Conservation (phyloP, 2,797 vertebrate genomes). For the Acomys russatus region DNA sequence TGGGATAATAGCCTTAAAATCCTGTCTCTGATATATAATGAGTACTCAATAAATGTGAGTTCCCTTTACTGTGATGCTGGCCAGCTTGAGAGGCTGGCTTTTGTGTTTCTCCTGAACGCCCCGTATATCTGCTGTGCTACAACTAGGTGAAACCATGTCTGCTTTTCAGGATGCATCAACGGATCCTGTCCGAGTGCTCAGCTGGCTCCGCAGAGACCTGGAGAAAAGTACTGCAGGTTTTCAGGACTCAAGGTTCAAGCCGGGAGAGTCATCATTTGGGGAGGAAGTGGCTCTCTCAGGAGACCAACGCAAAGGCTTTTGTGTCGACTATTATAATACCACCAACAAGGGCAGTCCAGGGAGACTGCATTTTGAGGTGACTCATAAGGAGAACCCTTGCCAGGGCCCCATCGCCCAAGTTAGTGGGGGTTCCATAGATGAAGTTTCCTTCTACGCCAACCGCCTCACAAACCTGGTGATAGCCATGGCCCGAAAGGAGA, state of each 20-base stretch:
- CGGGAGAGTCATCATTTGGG: constrained; percentile 50
- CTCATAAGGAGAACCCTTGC: constrained; percentile 67
- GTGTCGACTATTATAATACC: constrained; percentile 69
- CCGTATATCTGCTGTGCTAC: constrained; percentile 40
- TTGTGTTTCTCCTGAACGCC: constrained; percentile 12
- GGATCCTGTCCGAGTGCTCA: constrained; percentile 83
- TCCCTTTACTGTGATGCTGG: not conserved
- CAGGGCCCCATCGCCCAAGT: not conserved
- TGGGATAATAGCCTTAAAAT: not conserved
- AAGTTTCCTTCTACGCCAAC: constrained; percentile 84
- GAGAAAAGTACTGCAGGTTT: constrained; percentile 76
- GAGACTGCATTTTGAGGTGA: constrained; percentile 78
- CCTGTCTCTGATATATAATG: not conserved
- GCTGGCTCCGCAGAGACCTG: constrained; percentile 83
- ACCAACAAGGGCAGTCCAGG: constrained; percentile 57
- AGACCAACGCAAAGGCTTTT: constrained; percentile 59
- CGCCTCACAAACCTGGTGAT: constrained; percentile 85
- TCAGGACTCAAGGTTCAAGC: constrained; percentile 73
- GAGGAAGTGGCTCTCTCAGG: constrained; percentile 9
- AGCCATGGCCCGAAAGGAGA: constrained; percentile 82
- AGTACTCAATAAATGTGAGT: not conserved
- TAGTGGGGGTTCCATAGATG: constrained; percentile 69
- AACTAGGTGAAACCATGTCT: constrained; percentile 74
- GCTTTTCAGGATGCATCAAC: constrained; percentile 79
- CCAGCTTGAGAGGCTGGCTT: not conserved